Evolutionary conservation across 2,113 vertebrate genomes (phyloP).

Genomic region (Isichthys henryi): DNA sequence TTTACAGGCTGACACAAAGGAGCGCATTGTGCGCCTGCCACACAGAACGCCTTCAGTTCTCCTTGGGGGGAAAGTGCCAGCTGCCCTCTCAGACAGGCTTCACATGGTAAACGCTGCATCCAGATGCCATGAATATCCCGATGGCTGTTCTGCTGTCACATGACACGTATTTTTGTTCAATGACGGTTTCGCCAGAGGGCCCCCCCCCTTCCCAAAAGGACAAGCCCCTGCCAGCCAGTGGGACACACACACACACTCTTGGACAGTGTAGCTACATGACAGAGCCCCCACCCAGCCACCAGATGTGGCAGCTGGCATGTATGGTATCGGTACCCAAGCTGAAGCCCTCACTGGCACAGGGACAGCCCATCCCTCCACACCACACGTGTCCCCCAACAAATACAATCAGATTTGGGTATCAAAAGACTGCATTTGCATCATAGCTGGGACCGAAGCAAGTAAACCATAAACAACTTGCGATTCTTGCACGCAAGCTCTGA

Average conservation of each 20-base stretch:
- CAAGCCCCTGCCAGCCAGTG: not conserved
- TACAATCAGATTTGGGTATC: constrained; percentile 19
- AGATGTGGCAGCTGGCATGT: not conserved
- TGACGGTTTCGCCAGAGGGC: not conserved
- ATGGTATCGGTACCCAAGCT: not conserved
- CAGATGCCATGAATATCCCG: constrained; percentile 29
- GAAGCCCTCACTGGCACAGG: not conserved
- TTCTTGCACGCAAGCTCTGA: constrained; percentile 17
- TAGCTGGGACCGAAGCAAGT: constrained; percentile 16
- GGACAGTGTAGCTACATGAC: not conserved
- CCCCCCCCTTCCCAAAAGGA: not conserved
- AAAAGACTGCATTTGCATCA: constrained; percentile 21
- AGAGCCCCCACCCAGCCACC: not conserved
- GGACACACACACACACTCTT: not conserved
- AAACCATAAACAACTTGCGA: constrained; percentile 31
- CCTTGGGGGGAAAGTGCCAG: constrained; percentile 35
- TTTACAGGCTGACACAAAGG: constrained; percentile 34
- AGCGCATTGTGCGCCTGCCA: constrained; percentile 24
- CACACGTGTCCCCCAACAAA: not conserved
- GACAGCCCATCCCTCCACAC: not conserved
- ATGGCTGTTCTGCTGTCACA: constrained; percentile 32
- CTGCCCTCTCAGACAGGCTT: constrained; percentile 32
- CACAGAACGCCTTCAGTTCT: constrained; percentile 34
- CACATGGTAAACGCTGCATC: constrained; percentile 31
- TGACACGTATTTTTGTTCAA: constrained; percentile 14